Percentiles rank a stretch among this genome's conserved stretches.
Conservation (phyloP, 2,113 vertebrate species). For the Pionites leucogaster region DNA sequence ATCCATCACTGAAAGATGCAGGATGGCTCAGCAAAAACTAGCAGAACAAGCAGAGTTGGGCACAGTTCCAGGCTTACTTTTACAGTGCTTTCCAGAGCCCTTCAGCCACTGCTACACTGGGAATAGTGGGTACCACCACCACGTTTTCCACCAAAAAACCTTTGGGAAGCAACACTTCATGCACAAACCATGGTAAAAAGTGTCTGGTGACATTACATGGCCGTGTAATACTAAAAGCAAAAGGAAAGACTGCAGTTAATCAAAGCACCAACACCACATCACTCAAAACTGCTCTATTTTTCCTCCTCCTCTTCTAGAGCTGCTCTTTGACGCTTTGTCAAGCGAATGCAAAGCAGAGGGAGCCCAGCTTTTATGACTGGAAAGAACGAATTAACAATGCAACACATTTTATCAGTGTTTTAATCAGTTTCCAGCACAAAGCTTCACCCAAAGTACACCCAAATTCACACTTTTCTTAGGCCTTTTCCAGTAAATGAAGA, state of each 20-base stretch:
- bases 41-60: not conserved
- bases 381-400: not conserved
- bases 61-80: not conserved
- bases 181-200: not conserved
- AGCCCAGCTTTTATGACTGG: not conserved
- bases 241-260: not conserved
- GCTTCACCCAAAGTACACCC: not conserved
- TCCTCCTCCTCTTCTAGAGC: not conserved
- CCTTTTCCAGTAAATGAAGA: not conserved
- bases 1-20: not conserved
- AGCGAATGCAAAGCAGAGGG: not conserved
- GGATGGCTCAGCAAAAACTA: not conserved
- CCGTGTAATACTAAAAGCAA: not conserved
- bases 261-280: not conserved
- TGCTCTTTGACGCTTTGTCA: not conserved
- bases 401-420: not conserved
- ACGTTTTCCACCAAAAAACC: not conserved
- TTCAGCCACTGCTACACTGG: not conserved
- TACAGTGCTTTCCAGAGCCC: not conserved
- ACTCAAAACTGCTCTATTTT: not conserved
- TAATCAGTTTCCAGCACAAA: slow-evolving; percentile 17
- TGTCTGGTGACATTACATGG: not conserved
- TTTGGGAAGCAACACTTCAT: not conserved
- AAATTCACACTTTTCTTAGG: not conserved
- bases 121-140: not conserved